phyloP scores from a whole-genome alignment of 2,888 invertebrate genomes.

The Sepioteuthis lessoniana region DNA sequence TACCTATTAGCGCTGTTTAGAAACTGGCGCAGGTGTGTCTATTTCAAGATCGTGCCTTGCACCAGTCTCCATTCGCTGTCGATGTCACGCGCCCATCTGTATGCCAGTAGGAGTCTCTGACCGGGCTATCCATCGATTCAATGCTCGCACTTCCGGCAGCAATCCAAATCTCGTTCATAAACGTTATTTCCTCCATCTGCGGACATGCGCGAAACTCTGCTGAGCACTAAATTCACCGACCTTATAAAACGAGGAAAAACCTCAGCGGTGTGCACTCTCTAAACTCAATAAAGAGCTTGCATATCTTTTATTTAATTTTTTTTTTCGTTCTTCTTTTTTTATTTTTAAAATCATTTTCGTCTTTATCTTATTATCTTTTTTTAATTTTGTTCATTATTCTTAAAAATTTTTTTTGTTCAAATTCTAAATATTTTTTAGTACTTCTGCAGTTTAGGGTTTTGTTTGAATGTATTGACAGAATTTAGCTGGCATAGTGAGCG shows the following conservation, averaged over 20 bases:
- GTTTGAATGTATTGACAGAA: not conserved
- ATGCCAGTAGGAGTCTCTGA: not conserved
- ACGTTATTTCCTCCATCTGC: not conserved
- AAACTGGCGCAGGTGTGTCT: not conserved
- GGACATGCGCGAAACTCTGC: not conserved
- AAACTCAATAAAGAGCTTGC: not conserved
- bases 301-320: not conserved
- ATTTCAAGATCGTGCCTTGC: not conserved
- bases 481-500: not conserved
- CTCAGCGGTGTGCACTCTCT: not conserved
- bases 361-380: not conserved
- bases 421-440: too few relatives aligned
- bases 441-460: not conserved
- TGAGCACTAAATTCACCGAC: not conserved
- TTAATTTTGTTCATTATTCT: not conserved
- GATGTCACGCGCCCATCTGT: slow-evolving; percentile 14
- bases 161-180: not conserved
- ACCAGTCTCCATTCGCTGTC: not conserved
- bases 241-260: not conserved
- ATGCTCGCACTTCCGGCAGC: not conserved
- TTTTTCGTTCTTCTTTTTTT: not conserved
- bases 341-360: not conserved
- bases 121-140: not conserved
- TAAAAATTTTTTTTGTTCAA: not conserved
- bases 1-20: not conserved